Conservation (phyloP, 1,140 invertebrate genomes). For the Drosophila miranda region DNA sequence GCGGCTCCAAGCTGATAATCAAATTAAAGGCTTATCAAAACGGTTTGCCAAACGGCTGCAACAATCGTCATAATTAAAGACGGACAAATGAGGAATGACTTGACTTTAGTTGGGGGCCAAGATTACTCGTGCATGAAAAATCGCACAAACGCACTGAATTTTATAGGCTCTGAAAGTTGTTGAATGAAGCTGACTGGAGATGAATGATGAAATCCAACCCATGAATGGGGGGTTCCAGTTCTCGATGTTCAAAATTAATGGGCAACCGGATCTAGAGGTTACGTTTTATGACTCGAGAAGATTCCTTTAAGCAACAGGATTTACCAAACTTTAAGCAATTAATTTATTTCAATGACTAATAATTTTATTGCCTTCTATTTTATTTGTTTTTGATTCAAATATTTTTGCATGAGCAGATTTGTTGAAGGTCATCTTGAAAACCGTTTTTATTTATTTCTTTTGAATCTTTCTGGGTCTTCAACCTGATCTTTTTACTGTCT, state of each 20-base stretch:
- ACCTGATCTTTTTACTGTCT: constrained; percentile 28
- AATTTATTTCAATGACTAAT: constrained; percentile 29
- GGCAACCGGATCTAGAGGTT: constrained; percentile 51
- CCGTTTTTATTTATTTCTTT: constrained; percentile 34
- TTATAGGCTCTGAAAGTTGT: constrained; percentile 4
- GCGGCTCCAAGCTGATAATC: constrained; percentile 44
- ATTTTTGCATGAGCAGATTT: constrained; percentile 36
- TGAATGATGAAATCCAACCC: constrained; percentile 7
- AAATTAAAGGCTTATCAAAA: constrained; percentile 63
- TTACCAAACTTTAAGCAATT: constrained; percentile 1
- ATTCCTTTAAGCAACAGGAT: constrained; percentile 15
- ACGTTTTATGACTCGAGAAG: neutral
- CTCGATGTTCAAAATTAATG: constrained; percentile 18
- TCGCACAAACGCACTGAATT: constrained; percentile 62
- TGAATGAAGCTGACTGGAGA: neutral
- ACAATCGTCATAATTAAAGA: constrained; percentile 60
- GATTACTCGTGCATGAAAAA: constrained; percentile 66
- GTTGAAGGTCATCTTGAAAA: constrained; percentile 48
- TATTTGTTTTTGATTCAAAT: constrained; percentile 20
- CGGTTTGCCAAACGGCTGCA: constrained; percentile 35
- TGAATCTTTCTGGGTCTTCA: constrained; percentile 45
- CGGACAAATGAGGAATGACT: constrained; percentile 47
- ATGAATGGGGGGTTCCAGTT: neutral
- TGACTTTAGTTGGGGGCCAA: constrained; percentile 39
- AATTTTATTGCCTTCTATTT: constrained; percentile 14